These are phyloP conservation scores for Tapirus indicus DNA, from an alignment of 2,797 vertebrate species.

Conservation along the genomic window DNA sequence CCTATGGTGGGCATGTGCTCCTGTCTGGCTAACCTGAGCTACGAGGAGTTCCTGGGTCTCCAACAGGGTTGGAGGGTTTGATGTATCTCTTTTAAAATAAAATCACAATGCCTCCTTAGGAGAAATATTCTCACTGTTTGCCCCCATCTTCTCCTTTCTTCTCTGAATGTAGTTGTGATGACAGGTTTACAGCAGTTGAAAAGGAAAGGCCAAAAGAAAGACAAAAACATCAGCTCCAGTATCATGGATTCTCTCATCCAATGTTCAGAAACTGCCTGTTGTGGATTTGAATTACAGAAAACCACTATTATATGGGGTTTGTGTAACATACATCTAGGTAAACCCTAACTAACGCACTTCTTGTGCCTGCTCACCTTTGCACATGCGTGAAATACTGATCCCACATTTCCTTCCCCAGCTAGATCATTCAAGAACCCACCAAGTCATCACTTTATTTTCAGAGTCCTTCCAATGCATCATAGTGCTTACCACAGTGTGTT, in stretches of 20 bases:
- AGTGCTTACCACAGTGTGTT: accelerated
- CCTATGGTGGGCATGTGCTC: accelerated
- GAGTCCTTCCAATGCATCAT: accelerated
- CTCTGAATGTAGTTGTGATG: neutral
- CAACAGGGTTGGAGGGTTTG: neutral
- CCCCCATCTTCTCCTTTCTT: neutral
- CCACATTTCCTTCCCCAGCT: neutral
- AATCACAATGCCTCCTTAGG: neutral
- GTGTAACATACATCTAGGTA: no score
- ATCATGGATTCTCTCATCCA: neutral
- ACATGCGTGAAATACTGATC: accelerated
- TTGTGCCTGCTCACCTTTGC: no score
- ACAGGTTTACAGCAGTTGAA: neutral
- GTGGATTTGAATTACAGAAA: neutral
- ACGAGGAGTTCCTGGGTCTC: neutral
- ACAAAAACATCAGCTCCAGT: accelerated
- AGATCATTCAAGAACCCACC: accelerated
- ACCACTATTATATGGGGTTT: no score
- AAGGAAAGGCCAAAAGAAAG: neutral
- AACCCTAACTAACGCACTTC: neutral
- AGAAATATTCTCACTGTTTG: no score
- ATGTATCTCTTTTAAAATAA: neutral
- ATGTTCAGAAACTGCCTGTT: neutral
- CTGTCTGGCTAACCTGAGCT: neutral
- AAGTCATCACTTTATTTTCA: accelerated